A percentile compares a stretch with the other conserved stretches of the same genome.
phyloP scores from a whole-genome alignment of 2,888 invertebrate species.

The Callinectes sapidus region DNA sequence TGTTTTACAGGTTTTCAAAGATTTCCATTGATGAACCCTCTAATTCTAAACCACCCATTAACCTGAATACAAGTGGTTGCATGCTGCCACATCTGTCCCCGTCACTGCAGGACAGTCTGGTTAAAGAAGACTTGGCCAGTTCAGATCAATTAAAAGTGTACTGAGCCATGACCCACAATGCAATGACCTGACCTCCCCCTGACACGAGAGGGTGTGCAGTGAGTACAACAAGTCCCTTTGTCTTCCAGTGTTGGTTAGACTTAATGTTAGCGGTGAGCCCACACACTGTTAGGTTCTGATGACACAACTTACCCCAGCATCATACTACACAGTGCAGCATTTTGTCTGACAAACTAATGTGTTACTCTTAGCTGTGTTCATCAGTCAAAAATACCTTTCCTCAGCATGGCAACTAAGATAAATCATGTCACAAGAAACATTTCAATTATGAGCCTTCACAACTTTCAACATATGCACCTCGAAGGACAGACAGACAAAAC shows the following conservation, averaged over 20 bases:
- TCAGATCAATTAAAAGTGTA: not conserved
- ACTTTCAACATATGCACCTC: not conserved
- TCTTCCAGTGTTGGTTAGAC: not conserved
- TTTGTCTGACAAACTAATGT: not conserved
- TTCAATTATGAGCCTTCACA: not conserved
- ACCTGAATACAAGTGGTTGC: not conserved
- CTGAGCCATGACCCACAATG: not conserved
- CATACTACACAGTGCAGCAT: not conserved
- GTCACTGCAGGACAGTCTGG: slow-evolving; percentile 1
- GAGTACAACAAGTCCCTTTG: not conserved
- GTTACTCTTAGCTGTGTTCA: not conserved
- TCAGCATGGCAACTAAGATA: not conserved
- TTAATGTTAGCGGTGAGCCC: not conserved
- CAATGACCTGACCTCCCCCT: not conserved
- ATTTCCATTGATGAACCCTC: not conserved
- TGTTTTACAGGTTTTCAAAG: not conserved
- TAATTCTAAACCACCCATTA: not conserved
- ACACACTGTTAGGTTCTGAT: not conserved
- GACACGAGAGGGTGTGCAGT: not conserved
- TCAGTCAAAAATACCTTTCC: not conserved
- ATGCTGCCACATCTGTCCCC: not conserved
- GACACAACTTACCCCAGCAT: not conserved
- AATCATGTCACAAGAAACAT: not conserved
- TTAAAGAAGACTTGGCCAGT: not conserved
- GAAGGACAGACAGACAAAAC: not conserved